These are phyloP conservation scores for Scelioninae gen. 1 DNA, from an alignment of 2,888 invertebrate species.

Conservation along the genomic window DNA sequence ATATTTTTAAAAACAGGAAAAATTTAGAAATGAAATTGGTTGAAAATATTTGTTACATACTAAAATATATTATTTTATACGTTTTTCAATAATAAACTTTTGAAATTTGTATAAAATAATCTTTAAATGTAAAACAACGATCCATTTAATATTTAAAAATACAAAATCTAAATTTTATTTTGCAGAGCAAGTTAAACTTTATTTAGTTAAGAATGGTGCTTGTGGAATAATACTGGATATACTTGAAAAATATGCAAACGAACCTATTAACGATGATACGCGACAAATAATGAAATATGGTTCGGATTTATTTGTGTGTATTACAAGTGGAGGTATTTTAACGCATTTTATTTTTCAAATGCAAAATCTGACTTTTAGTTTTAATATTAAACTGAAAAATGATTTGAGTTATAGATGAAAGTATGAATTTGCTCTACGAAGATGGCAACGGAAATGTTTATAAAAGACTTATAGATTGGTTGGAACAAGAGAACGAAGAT, in stretches of 20 bases:
- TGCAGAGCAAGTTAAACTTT: slow-evolving; percentile 90
- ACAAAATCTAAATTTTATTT: slow-evolving; percentile 56
- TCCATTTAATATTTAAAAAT: too few relatives aligned
- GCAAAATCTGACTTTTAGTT: too few relatives aligned
- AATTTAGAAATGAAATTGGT: too few relatives aligned
- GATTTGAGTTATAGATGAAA: slow-evolving; percentile 87
- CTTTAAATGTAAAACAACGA: too few relatives aligned
- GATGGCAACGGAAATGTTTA: slow-evolving; percentile 90
- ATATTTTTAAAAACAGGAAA: too few relatives aligned
- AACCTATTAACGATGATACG: slow-evolving; percentile 87
- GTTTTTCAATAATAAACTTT: too few relatives aligned
- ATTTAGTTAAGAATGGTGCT: slow-evolving; percentile 90
- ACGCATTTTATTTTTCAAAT: too few relatives aligned
- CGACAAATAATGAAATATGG: slow-evolving; percentile 91
- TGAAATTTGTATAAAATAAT: slow-evolving; percentile 47
- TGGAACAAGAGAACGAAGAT: slow-evolving; percentile 89
- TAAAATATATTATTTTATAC: too few relatives aligned
- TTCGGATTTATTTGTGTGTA: slow-evolving; percentile 93
- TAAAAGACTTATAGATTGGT: slow-evolving; percentile 90
- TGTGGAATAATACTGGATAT: slow-evolving; percentile 91
- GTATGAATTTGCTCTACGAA: slow-evolving; percentile 93
- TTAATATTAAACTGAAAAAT: too few relatives aligned
- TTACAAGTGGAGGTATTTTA: slow-evolving; percentile 94
- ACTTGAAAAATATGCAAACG: slow-evolving; percentile 88
- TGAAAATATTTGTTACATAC: too few relatives aligned